A percentile compares a stretch with the other conserved stretches of the same genome.
These are phyloP conservation scores for Acyrthosiphon pisum DNA, from an alignment of 1,140 invertebrate genomes.

Conservation along the genomic window DNA sequence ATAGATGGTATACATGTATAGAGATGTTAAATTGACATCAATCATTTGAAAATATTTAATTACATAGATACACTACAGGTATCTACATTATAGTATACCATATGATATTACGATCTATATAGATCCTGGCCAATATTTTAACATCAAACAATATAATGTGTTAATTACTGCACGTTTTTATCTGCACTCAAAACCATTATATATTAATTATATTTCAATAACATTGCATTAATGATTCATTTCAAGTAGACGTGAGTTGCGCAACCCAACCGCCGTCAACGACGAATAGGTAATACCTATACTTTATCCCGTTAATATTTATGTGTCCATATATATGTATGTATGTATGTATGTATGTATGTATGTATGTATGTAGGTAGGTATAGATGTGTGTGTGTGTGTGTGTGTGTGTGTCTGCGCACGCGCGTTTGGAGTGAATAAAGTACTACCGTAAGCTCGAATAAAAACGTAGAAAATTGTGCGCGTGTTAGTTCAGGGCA, in stretches of 20 bases:
- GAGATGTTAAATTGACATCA: background rate
- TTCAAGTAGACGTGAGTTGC: background rate
- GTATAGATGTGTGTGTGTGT: too few relatives aligned
- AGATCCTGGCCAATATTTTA: background rate
- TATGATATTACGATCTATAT: background rate
- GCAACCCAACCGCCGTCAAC: background rate
- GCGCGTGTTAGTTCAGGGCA: background rate
- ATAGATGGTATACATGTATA: background rate
- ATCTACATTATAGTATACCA: background rate
- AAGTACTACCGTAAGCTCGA: background rate
- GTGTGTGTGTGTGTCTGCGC: too few relatives aligned
- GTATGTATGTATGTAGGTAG: too few relatives aligned
- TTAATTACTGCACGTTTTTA: background rate
- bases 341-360: too few relatives aligned
- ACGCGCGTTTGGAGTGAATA: background rate
- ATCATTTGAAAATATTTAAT: background rate
- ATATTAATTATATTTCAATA: background rate
- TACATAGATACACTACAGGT: too few relatives aligned
- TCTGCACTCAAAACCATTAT: background rate
- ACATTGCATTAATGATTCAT: slow-evolving; percentile 5
- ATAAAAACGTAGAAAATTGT: background rate
- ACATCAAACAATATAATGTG: background rate
- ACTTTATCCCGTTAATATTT: background rate
- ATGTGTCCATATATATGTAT: too few relatives aligned
- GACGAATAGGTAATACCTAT: background rate